Conservation (phyloP, 2,888 invertebrate genomes). For the Hydrotaea diabolus region DNA sequence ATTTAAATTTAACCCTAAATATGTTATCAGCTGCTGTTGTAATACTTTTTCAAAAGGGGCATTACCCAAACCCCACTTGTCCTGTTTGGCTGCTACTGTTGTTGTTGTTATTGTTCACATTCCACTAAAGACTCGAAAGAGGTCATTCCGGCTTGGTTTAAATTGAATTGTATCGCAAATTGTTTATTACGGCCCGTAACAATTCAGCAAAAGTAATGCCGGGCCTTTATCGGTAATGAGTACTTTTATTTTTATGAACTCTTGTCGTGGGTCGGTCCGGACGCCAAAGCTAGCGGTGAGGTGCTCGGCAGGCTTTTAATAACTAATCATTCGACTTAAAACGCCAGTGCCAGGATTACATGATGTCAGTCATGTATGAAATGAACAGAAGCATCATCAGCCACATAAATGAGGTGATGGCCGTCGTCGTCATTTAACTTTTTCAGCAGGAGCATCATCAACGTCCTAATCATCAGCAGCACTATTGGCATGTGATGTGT, state of each 20-base stretch:
- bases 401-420: slow-evolving; percentile 22
- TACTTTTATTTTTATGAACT: background rate
- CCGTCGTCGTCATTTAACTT: slow-evolving; percentile 22
- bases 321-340: background rate
- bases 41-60: background rate
- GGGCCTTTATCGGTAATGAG: background rate
- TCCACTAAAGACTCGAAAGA: background rate
- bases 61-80: background rate
- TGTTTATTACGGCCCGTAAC: background rate
- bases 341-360: background rate
- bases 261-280: background rate
- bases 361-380: slow-evolving; percentile 44
- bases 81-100: no score
- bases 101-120: background rate
- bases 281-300: background rate
- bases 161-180: slow-evolving; percentile 13
- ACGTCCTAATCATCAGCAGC: background rate
- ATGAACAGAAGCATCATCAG: slow-evolving; percentile 19
- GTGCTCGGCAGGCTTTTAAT: background rate
- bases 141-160: background rate
- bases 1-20: background rate
- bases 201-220: background rate
- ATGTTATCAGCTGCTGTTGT: background rate
- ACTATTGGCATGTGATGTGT: background rate
- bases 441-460: background rate